A percentile compares a stretch with the other conserved stretches of the same genome.
These are phyloP conservation scores for Caenorhabditis elegans DNA, from an alignment of 1,140 invertebrate genomes.

Conservation along the genomic window WBcel235 BX284606.5:5139001-5139500, in stretches of 20 bases:
- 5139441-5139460: neutral
- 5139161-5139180: neutral
- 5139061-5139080: neutral
- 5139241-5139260: neutral
- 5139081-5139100: neutral
- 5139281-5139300: neutral
- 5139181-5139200: neutral
- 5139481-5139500: too few species aligned
- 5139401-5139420: neutral
- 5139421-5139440: neutral
- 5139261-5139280: neutral
- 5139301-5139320: neutral
- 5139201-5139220: neutral
- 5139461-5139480: too few species aligned
- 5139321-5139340: too few species aligned
- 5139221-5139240: slow-evolving; percentile 24
- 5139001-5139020: slow-evolving; percentile 1
- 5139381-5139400: neutral
- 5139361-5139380: slow-evolving; percentile 6
- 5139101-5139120: neutral
- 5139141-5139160: neutral
- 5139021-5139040: slow-evolving; percentile 3
- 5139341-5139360: neutral
- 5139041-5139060: slow-evolving; percentile 12
- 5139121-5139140: neutral